Percentiles rank a stretch among this genome's conserved stretches.
Conservation (phyloP, 1,140 invertebrate species). For the Proales similis region DNA sequence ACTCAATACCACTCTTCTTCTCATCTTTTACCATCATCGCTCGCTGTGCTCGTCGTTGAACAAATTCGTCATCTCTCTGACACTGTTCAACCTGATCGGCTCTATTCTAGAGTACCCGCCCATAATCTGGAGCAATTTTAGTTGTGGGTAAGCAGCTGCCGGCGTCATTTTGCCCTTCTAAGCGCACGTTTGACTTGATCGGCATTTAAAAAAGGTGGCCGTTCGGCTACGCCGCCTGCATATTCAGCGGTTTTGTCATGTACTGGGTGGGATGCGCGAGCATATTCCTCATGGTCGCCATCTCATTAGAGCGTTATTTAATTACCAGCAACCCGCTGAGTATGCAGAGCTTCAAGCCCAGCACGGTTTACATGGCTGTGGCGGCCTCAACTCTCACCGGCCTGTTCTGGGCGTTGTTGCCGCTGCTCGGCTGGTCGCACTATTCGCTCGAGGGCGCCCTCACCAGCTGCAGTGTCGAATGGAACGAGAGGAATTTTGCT, state of each 20-base stretch:
- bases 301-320: no score
- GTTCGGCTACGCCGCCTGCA: slow-evolving; percentile 1
- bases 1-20: slow-evolving; percentile 17
- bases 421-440: slow-evolving; percentile 19
- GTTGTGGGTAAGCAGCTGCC: slow-evolving; percentile 5
- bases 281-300: slow-evolving; percentile 28
- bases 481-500: slow-evolving; percentile 29
- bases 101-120: slow-evolving; percentile 33
- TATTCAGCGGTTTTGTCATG: slow-evolving; percentile 17
- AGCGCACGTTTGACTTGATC: no score
- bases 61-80: slow-evolving; percentile 4
- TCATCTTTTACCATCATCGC: slow-evolving; percentile 17
- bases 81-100: slow-evolving; percentile 8
- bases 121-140: slow-evolving; percentile 30
- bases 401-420: background rate
- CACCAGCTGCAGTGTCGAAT: slow-evolving; percentile 28
- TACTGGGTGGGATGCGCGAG: slow-evolving; percentile 2
- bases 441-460: slow-evolving; percentile 30
- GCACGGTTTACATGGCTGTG: background rate
- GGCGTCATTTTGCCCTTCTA: background rate
- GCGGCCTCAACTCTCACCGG: background rate
- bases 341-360: background rate
- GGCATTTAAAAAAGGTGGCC: slow-evolving; percentile 28
- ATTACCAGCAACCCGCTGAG: no score
- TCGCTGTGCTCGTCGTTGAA: background rate